Conservation (phyloP, 1,140 invertebrate genomes). For the Elymnias hypermnestra region DNA sequence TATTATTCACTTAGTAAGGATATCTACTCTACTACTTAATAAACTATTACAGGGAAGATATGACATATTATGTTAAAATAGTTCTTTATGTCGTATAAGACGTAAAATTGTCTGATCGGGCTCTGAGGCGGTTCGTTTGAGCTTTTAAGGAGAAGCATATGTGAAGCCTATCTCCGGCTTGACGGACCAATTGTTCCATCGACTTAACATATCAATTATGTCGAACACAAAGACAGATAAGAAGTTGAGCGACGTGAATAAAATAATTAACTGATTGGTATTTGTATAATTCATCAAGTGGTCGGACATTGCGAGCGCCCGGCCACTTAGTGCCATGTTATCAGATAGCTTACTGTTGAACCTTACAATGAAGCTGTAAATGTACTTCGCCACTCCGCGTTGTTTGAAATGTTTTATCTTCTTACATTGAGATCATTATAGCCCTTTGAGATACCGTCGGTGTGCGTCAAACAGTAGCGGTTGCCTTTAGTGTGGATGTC, state of each 20-base stretch:
- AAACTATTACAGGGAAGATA: conserved; percentile 48
- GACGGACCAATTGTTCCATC: conserved; percentile 65
- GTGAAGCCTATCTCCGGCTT: conserved; percentile 40
- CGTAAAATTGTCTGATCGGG: conserved; percentile 32
- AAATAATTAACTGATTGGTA: conserved; percentile 74
- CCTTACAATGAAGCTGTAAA: conserved; percentile 41
- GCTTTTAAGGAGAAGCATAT: conserved; percentile 16
- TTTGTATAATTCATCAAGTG: conserved; percentile 73
- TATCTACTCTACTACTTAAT: conserved; percentile 34
- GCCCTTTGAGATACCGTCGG: conserved; percentile 5
- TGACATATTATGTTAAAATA: conserved; percentile 58
- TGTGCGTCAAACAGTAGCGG: conserved; percentile 4
- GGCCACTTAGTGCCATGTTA: conserved; percentile 60
- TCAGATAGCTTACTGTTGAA: conserved; percentile 31
- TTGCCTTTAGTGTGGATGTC: conserved; percentile 3
- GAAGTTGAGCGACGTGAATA: conserved; percentile 68
- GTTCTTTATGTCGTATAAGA: conserved; percentile 52
- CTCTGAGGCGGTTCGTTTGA: conserved; percentile 37
- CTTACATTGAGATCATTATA: conserved; percentile 13
- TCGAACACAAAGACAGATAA: conserved; percentile 67
- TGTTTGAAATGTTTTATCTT: conserved; percentile 13
- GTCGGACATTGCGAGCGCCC: conserved; percentile 37
- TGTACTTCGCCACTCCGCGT: conserved; percentile 39
- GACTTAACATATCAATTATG: conserved; percentile 74
- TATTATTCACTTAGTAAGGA: conserved; percentile 10